Conservation (phyloP, 2,797 vertebrate species). For the Mycteria americana region DNA sequence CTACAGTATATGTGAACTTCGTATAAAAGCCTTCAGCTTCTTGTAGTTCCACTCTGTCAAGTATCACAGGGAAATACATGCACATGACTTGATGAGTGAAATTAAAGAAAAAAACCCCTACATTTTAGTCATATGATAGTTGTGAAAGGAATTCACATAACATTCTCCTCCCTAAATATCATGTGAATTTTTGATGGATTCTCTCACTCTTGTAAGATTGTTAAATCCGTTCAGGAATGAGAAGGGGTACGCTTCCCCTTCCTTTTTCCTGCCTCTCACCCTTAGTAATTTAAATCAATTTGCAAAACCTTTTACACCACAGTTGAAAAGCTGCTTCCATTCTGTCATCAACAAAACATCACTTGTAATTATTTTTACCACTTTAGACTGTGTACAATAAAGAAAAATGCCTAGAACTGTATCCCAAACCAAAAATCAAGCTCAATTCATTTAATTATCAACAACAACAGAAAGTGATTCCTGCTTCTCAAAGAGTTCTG, state of each 20-base stretch:
- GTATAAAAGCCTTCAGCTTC: conserved; percentile 24
- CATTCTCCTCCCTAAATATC: conserved; percentile 7
- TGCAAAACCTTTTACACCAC: not conserved
- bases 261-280: conserved; percentile 16
- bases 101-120: conserved; percentile 25
- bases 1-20: conserved; percentile 47
- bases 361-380: conserved; percentile 36
- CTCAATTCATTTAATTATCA: conserved; percentile 33
- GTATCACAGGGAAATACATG: not conserved
- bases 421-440: conserved; percentile 44
- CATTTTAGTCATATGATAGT: not conserved
- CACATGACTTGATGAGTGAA: not conserved
- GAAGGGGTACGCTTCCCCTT: not conserved
- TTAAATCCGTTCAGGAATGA: not conserved
- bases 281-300: conserved; percentile 46
- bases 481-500: conserved; percentile 41
- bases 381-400: conserved; percentile 17
- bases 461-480: conserved; percentile 21
- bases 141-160: not conserved
- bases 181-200: conserved; percentile 5
- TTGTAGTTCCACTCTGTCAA: conserved; percentile 7
- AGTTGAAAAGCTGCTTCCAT: conserved; percentile 20
- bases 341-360: not conserved
- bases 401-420: conserved; percentile 6
- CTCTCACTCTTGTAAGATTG: not conserved